Percentiles rank a stretch among this genome's conserved stretches.
Conservation (phyloP, 1,140 invertebrate species). For the Meloidogyne hapla region DNA sequence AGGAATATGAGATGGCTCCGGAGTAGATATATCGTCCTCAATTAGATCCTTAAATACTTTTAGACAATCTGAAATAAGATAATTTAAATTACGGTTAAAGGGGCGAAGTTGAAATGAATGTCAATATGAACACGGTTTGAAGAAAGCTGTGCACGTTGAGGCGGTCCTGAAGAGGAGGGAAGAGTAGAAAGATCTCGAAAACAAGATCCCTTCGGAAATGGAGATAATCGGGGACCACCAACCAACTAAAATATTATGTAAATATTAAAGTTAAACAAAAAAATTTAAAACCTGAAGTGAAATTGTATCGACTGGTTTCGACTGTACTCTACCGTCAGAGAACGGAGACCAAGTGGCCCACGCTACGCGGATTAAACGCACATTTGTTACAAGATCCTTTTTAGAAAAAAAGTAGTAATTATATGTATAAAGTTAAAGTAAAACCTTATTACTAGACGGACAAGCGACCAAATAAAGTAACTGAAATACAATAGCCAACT, state of each 20-base stretch:
- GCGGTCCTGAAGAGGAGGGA: slow-evolving; percentile 1
- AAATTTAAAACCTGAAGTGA: slow-evolving; percentile 29
- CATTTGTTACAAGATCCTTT: slow-evolving; percentile 36
- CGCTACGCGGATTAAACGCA: slow-evolving; percentile 34
- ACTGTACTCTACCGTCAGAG: slow-evolving; percentile 17
- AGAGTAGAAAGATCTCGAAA: slow-evolving; percentile 37
- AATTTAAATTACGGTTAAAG: background rate
- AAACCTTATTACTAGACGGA: slow-evolving; percentile 18
- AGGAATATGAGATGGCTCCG: background rate
- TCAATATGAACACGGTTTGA: slow-evolving; percentile 20
- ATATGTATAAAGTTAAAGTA: background rate
- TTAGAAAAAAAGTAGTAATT: background rate
- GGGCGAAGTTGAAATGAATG: slow-evolving; percentile 20
- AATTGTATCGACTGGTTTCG: slow-evolving; percentile 44
- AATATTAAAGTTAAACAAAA: background rate
- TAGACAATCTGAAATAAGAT: background rate
- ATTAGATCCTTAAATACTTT: background rate
- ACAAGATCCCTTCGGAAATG: slow-evolving; percentile 34
- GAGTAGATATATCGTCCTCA: background rate
- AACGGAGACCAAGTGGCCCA: slow-evolving; percentile 49
- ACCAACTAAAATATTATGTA: slow-evolving; percentile 31
- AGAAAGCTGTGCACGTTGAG: background rate
- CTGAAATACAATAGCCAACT: slow-evolving; percentile 35
- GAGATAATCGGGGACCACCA: slow-evolving; percentile 47
- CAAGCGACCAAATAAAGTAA: slow-evolving; percentile 44